phyloP scores from a whole-genome alignment of 92 coral and sea anemone species.

The Epizoanthus scotinus region DNA sequence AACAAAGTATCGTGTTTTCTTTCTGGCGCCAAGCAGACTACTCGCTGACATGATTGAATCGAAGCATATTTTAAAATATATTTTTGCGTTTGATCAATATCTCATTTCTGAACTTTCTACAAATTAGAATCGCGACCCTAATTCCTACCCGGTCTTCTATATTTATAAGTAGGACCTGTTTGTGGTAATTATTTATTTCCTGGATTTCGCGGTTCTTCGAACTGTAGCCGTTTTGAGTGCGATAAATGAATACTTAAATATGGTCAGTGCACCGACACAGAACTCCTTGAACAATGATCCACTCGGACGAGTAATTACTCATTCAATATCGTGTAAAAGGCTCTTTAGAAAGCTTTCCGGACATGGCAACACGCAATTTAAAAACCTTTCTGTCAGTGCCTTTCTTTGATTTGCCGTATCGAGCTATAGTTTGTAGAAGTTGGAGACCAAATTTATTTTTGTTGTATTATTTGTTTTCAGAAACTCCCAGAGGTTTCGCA shows the following conservation, averaged over 20 bases:
- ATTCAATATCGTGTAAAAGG: too few relatives aligned
- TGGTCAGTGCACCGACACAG: not conserved
- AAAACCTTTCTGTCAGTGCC: not conserved
- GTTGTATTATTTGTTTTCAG: not conserved
- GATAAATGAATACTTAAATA: not conserved
- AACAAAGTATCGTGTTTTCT: conserved; percentile 21
- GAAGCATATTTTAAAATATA: not conserved
- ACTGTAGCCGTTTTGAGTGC: not conserved
- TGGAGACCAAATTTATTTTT: not conserved
- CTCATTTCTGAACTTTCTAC: not conserved
- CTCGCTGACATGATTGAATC: conserved; percentile 1
- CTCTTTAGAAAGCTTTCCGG: not conserved
- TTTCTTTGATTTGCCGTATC: not conserved
- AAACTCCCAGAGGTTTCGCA: not conserved
- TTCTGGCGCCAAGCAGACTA: conserved; percentile 32
- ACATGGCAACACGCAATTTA: not conserved
- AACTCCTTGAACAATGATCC: not conserved
- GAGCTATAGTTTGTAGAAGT: not conserved
- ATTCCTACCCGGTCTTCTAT: not conserved
- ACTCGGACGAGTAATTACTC: not conserved
- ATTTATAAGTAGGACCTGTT: not conserved
- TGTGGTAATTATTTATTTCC: conserved; percentile 13
- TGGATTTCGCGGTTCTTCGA: not conserved
- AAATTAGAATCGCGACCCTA: not conserved
- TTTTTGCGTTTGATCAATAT: not conserved